Evolutionary conservation across 30 jellyfish, hydroid and myxozoan species (phyloP), one percentile per base, ranked within the genome.

Genomic region (Aurelia aurita complex sp. Pacific): DNA sequence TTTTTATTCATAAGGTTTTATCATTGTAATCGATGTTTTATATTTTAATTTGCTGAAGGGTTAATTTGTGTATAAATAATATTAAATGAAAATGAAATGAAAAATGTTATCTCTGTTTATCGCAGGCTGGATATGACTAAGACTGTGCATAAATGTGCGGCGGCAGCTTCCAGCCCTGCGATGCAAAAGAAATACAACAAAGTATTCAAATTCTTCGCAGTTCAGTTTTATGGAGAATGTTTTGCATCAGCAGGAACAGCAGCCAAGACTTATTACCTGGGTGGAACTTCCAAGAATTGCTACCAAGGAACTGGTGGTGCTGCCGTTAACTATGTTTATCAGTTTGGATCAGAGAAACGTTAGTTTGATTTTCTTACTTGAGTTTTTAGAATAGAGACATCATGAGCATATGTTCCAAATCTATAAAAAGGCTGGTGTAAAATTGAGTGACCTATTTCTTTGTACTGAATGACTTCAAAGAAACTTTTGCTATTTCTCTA

Each of bases 161-260:
- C 40, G 16, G 77, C 1, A 59, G 36, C 54, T 7, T n/a, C 66
- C 46, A 65, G 64, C 1, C 62, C 33, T 53, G 83, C 40, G n/a
- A 54, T 40, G 5, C 73, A 54, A 75, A 81, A 88, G 51, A 84
- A 74, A 43, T 76, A 38, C 66, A 29, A 76, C 51, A 71, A 35
- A 10, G 60, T 75, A 33, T 92, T 78, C 57, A 73, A 59, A 51
- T 86, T 68, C 73, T 92, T 85, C 43, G 85, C 97, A 1, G 29
- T 82, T 35, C 98, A 92, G 61, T 86, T 79, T 77, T 75, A 74
- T 50, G 97, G 97, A 8, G 98, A 92, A 65, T 92, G 98, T 65
- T 92, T 96, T 96, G 98, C 89, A 9, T 97, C 97, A 12, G 89
- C 60, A 4, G 86, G 38, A 38, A 1, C 85, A 14, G 91, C 71